Base-by-base conservation (phyloP, 2,888 invertebrate species). In the Plebejus melissa region DNA sequence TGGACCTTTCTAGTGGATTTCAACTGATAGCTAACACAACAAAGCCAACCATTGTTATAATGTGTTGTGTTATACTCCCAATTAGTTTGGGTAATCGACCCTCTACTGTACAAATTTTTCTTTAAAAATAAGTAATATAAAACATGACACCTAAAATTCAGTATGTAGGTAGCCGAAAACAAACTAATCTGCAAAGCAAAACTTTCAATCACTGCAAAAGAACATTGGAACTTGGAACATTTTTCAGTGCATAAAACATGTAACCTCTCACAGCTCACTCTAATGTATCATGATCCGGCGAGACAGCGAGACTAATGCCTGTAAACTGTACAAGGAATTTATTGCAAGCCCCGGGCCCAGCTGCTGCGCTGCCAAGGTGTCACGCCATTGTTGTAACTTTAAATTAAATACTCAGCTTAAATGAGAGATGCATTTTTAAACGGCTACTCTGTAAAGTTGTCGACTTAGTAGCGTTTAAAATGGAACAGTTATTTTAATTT, bases 221-320 rank as follows among this genome's bases (percentile, higher is more conserved):
- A 65, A 13, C 32, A 65, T 65, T 65, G 32, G 65, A 65, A 65
- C 32, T 65, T 36, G 32, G 65, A 65, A 65, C 32, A 65, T 65
- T 65, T 65, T 65, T 65, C 65, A 65, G 65, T 65, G 65, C 65
- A 32, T 65, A 65, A 28, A 65, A 13, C 65, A 65, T 65, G 65
- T 4, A 60, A 28, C 60, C 13, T 36, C 32, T 32, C 32, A 4
- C 60, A 32, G 32, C 32, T 65, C 65, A 13, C 65, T 65, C 16
- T 65, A 65, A 65, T 65, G 65, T 65, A 65, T 65, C 65, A 36
- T 36, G 32, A 65, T 65, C 65, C 32, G 65, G 16, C 65, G 65
- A 65, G 65, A 65, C 65, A 16, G 65, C 32, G 65, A 65, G 65
- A 65, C 65, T 65, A 65, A 65, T 65, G 65, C 65, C 60, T 16